These are phyloP conservation scores for Nemotelus nigrinus DNA, from an alignment of 2,888 invertebrate species.

Conservation along the genomic window DNA sequence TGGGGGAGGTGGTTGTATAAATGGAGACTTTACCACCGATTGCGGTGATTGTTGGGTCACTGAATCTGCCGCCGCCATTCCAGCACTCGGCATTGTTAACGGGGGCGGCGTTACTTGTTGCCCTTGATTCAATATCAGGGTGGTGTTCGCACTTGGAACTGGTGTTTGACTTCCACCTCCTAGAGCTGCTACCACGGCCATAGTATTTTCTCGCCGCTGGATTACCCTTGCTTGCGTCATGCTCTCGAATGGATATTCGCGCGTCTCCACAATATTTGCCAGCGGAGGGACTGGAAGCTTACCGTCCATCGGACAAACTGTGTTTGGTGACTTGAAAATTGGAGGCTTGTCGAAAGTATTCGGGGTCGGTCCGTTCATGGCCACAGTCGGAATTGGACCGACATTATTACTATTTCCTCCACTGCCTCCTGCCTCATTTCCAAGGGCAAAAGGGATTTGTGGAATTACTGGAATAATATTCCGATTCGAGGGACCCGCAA, in stretches of 20 bases:
- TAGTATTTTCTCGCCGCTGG: constrained; percentile 76
- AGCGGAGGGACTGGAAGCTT: constrained; percentile 71
- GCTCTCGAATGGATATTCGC: constrained; percentile 86
- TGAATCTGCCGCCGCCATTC: constrained; percentile 23
- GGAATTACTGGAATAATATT: constrained; percentile 32
- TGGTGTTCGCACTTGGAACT: neutral
- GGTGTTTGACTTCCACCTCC: constrained; percentile 46
- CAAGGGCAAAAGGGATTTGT: neutral
- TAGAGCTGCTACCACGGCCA: constrained; percentile 61
- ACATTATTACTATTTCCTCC: neutral
- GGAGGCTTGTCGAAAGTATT: constrained; percentile 53
- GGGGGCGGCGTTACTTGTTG: constrained; percentile 46
- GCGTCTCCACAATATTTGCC: constrained; percentile 63
- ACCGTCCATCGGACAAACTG: constrained; percentile 85
- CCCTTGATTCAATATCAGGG: neutral
- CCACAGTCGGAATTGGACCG: constrained; percentile 50
- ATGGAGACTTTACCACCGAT: constrained; percentile 58
- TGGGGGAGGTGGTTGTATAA: constrained; percentile 61
- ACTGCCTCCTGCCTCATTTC: neutral
- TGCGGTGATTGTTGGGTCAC: constrained; percentile 46
- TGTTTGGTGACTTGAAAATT: constrained; percentile 82
- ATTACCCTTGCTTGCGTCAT: constrained; percentile 91
- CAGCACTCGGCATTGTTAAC: constrained; percentile 42
- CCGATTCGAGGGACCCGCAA: constrained; percentile 50
- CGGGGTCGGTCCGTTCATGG: constrained; percentile 49